Conservation (phyloP, 35 echinoderm and acorn worm genomes). For the Apostichopus parvimensis region DNA sequence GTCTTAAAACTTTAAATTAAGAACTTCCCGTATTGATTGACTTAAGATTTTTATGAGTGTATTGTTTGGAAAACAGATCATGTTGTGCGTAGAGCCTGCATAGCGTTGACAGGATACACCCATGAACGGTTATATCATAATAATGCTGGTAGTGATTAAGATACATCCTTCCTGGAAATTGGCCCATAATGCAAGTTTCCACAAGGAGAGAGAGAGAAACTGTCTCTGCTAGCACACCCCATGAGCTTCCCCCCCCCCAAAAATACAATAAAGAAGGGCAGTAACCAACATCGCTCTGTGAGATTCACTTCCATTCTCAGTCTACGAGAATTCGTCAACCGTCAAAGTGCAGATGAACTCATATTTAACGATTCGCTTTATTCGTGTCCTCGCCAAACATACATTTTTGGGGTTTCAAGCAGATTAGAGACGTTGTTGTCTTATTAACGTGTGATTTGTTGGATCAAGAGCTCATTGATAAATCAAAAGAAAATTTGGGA, state of each 20-base stretch:
- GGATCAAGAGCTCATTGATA: background rate
- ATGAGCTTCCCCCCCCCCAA: no score
- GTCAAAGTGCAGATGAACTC: background rate
- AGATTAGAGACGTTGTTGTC: background rate
- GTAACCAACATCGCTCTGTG: background rate
- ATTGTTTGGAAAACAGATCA: background rate
- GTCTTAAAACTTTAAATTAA: background rate
- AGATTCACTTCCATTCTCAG: background rate
- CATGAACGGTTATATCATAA: background rate
- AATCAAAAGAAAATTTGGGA: background rate
- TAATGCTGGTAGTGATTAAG: slow-evolving; percentile 9
- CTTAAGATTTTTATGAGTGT: background rate
- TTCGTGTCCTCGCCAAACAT: no score
- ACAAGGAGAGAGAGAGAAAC: background rate
- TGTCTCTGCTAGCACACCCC: background rate
- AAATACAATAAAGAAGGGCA: no score
- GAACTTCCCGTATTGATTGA: background rate
- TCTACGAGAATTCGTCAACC: background rate
- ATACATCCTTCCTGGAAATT: slow-evolving; percentile 36
- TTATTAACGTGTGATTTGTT: background rate
- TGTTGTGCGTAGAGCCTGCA: background rate
- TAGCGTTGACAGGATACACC: background rate
- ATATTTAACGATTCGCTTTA: background rate
- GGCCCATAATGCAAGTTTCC: slow-evolving; percentile 19
- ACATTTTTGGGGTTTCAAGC: background rate